Evolutionary conservation across 2,113 vertebrate species (phyloP), one percentile per base, ranked within the genome.

Genomic region (Mesocricetus auratus): DNA sequence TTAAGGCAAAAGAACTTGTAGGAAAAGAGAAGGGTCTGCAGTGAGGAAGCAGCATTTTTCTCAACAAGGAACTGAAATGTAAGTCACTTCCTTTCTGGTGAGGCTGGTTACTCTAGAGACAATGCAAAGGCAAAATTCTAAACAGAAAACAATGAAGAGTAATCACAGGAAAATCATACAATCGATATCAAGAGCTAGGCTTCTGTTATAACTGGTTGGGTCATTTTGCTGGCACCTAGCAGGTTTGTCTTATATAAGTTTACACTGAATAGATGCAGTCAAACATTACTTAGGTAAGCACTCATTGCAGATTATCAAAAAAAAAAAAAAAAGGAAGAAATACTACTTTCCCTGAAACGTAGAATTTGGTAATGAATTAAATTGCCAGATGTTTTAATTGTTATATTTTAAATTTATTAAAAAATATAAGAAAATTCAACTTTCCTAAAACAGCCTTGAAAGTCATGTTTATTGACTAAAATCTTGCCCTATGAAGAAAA

Each of bases 371-470:
- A 81, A 50, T 31, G 69, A 75, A 90, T 89, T 68, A 91, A 81
- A 29, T 77, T 74, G 5, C 53, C n/a, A 88, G 47, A 39, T 50
- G 39, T 60, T 86, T 90, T 64, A 68, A 42, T 78, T 56, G 39
- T 66, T 62, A 58, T 56, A 73, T 93, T 88, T 96, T 90, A 19
- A 88, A 79, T 42, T 47, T 16, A 33, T 71, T n/a, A 74, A 92
- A 81, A 45, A 83, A 74, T 47, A 45, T 85, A 74, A 90, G 93
- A 21, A 91, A 92, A 66, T 21, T 7, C 56, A 26, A 85, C 21
- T 45, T 58, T 36, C 47, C 3, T 69, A 88, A 97, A 92, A 64
- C 9, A 94, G 29, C 12, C 21, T 60, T 21, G 91, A 82, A 53
- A 90, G 3, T 69, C 31, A 31, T 89, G 68, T 56, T 89, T 94